Base-by-base conservation (phyloP, 2,113 vertebrate genomes). In the Myotis yumanensis region DNA sequence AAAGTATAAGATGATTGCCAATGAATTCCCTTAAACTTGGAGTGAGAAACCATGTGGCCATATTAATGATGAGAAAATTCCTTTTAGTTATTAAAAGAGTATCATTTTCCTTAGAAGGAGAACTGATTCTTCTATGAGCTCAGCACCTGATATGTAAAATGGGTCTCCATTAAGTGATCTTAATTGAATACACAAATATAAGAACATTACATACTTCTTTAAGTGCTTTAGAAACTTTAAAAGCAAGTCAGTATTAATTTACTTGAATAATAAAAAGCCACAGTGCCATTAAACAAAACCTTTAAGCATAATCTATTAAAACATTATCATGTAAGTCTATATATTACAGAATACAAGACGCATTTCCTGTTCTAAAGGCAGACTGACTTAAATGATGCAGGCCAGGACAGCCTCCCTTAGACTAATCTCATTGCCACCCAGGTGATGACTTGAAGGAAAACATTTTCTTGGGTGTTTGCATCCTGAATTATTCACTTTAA, bases 11-110 rank as follows among this genome's bases (percentile, higher is more conserved):
- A 28, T 77, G 25, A 37, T n/a, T 69, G 20, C 23, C 71, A 66
- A 7, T 46, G 59, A 83, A 37, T 14, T 84, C 9, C 3, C 11
- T 86, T 79, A 73, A 81, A 81, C 23, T 62, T 69, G 25, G 28
- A 90, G 64, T 48, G n/a, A 66, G 37, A 16, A 92, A 52, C 32
- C 40, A 35, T n/a, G 22, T 54, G 37, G 8, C 46, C 57, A 71
- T 84, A 57, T 88, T 80, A 64, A 81, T 90, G 52, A 62, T 46
- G 37, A 73, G 62, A 84, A 89, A 89, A 93, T 75, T 22, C 3
- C 35, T 35, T 80, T 94, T 66, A 71, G 35, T 77, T 73, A 40
- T 77, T 68, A 37, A 91, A 75, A 66, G 32, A 77, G 59, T 52
- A n/a, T 43, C 11, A 51, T 62, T 69, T 79, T 3, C 48, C 18